Base-by-base conservation (phyloP, 2,888 invertebrate genomes). In the Drosophila villosipedis region DNA sequence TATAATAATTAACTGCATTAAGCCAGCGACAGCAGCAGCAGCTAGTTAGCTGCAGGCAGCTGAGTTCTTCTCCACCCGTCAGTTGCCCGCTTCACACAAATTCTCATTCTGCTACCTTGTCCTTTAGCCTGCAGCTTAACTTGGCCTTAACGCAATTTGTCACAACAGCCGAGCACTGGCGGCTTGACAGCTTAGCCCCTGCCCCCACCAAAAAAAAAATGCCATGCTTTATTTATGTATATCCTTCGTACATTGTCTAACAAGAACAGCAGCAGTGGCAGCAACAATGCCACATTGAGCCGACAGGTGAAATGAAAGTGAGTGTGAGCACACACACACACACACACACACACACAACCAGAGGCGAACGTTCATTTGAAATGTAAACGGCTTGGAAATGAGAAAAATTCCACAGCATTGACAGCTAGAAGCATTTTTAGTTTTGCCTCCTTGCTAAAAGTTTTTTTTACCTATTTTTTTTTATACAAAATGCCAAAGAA, bases 101-200 rank as follows among this genome's bases (percentile, higher is more conserved):
- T 47, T 49, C 33, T 39, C 57, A 25, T 47, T 47, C 19, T 19
- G 19, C 31, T 35, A 33, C 28, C 55, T 43, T 57, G 58, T 76
- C 50, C 58, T 67, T 59, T 80, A 68, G 70, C 79, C 77, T 57
- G 69, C 84, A 83, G 84, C 89, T 87, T 84, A 81, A 68, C 76
- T 76, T 81, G 82, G 89, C 89, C 88, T 87, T 89, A 87, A 82
- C 80, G 82, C 87, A 83, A 84, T 87, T 88, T 88, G 87, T 84
- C 82, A 83, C 84, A 73, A 62, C 86, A 80, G 59, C 57, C 76
- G 63, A 68, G 72, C 50, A 49, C 30, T 33, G 59, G 28, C 14
- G 62, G 49, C 70, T 55, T 52, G 52, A 62, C 67, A 81, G 83
- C 71, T 78, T 65, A 74, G 73, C 76, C 65, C 55, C 47, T 25